A percentile compares a stretch with the other conserved stretches of the same genome.
phyloP scores from a whole-genome alignment of 2,888 invertebrate genomes.

The Eulithis testata region DNA sequence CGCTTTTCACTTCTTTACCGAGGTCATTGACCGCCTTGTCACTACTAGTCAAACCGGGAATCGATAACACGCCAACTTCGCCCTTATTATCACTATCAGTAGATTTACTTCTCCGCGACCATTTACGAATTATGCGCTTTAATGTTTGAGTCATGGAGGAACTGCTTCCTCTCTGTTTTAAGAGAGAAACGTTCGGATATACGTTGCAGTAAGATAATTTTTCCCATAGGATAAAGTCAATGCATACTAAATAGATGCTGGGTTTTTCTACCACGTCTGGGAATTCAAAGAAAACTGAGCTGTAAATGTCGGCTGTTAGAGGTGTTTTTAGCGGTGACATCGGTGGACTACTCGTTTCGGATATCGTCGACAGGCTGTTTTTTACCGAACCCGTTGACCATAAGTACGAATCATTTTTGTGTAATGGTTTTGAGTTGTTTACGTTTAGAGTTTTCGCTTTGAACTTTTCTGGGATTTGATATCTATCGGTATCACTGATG shows the following conservation, averaged over 20 bases:
- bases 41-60: slow-evolving; percentile 68
- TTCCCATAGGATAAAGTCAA: slow-evolving; percentile 79
- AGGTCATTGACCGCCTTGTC: slow-evolving; percentile 65
- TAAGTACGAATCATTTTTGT: slow-evolving; percentile 68
- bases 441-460: slow-evolving; percentile 55
- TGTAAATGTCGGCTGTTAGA: slow-evolving; percentile 68
- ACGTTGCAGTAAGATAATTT: slow-evolving; percentile 62
- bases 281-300: slow-evolving; percentile 76
- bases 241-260: slow-evolving; percentile 61
- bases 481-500: slow-evolving; percentile 59
- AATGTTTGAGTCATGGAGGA: slow-evolving; percentile 59
- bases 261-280: slow-evolving; percentile 55
- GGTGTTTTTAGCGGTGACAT: slow-evolving; percentile 52
- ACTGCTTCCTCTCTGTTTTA: slow-evolving; percentile 56
- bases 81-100: slow-evolving; percentile 55
- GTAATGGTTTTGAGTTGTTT: slow-evolving; percentile 48
- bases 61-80: slow-evolving; percentile 70
- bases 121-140: slow-evolving; percentile 46
- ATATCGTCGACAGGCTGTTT: slow-evolving; percentile 69
- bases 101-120: slow-evolving; percentile 57
- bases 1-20: slow-evolving; percentile 66
- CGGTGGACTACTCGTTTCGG: slow-evolving; percentile 63
- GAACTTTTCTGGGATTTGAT: slow-evolving; percentile 63
- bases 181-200: slow-evolving; percentile 68
- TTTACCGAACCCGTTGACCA: slow-evolving; percentile 58